Conservation (phyloP, 2,888 invertebrate species). For the Meghimatium bilineatum region DNA sequence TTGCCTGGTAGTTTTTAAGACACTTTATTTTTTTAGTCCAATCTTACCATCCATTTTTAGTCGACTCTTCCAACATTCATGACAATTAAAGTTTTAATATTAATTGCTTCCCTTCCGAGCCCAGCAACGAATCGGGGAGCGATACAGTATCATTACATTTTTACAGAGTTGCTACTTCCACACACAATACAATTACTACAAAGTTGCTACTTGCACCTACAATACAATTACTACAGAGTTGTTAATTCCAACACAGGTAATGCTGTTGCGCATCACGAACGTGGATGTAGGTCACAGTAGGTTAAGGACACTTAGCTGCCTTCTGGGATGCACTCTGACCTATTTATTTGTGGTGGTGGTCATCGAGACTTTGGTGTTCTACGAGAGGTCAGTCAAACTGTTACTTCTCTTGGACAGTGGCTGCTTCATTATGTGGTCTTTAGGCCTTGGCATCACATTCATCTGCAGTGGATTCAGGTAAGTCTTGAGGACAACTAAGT, state of each 20-base stretch:
- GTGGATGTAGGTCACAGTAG: constrained; percentile 79
- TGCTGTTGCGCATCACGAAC: constrained; percentile 81
- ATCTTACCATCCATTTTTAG: no score
- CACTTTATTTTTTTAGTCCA: no score
- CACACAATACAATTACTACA: no score
- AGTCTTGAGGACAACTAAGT: constrained; percentile 63
- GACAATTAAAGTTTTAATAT: no score
- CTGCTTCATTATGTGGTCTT: constrained; percentile 80
- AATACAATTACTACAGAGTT: background rate
- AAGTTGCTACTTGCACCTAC: no score
- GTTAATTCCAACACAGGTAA: constrained; percentile 76
- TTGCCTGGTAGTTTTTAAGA: no score
- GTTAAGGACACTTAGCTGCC: constrained; percentile 77
- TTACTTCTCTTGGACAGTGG: constrained; percentile 78
- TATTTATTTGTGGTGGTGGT: constrained; percentile 75
- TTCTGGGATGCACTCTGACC: constrained; percentile 77
- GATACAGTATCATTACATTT: no score
- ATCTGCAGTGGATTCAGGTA: constrained; percentile 80
- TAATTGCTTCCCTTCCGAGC: no score
- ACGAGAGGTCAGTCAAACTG: constrained; percentile 64
- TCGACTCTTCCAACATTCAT: no score
- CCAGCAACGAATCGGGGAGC: no score
- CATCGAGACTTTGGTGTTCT: constrained; percentile 79
- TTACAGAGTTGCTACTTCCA: no score
- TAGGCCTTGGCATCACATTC: constrained; percentile 80